These are phyloP conservation scores for Formica selysi DNA, from an alignment of 1,140 invertebrate species.

Conservation along the genomic window DNA sequence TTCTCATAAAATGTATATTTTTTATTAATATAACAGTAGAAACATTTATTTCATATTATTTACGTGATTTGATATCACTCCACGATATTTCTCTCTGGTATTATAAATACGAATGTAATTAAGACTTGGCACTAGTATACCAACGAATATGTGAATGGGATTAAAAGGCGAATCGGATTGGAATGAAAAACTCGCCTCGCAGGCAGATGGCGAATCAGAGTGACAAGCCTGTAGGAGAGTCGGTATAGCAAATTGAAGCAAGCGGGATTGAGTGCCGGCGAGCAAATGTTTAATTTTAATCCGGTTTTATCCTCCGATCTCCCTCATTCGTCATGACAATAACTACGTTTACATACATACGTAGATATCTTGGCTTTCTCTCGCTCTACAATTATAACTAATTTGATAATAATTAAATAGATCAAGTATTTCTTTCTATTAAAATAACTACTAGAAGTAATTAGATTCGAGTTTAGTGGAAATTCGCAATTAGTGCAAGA, in stretches of 20 bases:
- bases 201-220: slow-evolving; percentile 26
- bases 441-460: slow-evolving; percentile 37
- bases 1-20: background rate
- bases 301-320: slow-evolving; percentile 37
- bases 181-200: slow-evolving; percentile 38
- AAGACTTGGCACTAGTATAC: background rate
- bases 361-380: slow-evolving; percentile 12
- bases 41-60: slow-evolving; percentile 2
- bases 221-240: slow-evolving; percentile 4
- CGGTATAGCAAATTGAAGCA: slow-evolving; percentile 38
- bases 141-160: slow-evolving; percentile 7
- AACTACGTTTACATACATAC: slow-evolving; percentile 9
- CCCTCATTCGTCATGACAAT: slow-evolving; percentile 25
- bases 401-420: slow-evolving; percentile 31
- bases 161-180: slow-evolving; percentile 42
- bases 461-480: background rate
- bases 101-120: slow-evolving; percentile 36
- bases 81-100: slow-evolving; percentile 1
- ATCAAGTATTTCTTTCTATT: background rate
- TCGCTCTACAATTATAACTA: background rate
- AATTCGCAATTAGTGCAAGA: slow-evolving; percentile 17
- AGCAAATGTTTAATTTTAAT: slow-evolving; percentile 64
- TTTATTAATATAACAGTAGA: background rate
- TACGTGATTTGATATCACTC: background rate
- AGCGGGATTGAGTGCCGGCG: slow-evolving; percentile 25